Base-by-base conservation (phyloP, 2,888 invertebrate genomes). In the Metopia argyrocephala region DNA sequence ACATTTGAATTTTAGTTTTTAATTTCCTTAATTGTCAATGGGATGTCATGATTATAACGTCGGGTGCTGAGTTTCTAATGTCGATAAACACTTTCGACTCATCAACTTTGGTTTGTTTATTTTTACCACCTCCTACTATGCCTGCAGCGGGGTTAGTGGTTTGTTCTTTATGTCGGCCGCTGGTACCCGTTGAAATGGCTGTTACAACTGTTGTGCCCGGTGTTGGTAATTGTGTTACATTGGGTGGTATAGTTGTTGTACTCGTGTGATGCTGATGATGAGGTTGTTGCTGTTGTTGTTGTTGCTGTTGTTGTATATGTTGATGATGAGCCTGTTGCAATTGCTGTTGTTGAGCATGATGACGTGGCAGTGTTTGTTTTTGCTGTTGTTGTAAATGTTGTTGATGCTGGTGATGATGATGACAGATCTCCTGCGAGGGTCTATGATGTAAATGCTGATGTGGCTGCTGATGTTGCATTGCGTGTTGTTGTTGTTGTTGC, bases 11-110 rank as follows among this genome's bases (percentile, higher is more conserved):
- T 78, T 78, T 71, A 38, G 61, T 21, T 61, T 62, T 69, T 73
- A 79, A 84, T 83, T 86, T 89, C 87, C 87, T 89, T 90, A 90
- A 90, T 87, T 93, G 94, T 94, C 94, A 94, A 93, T 94, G 94
- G 82, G 94, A 91, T 86, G 91, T 91, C 91, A 91, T 94, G 86
- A 96, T 96, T 88, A 97, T 96, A 86, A 97, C 96, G 90, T 97
- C 97, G 62, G 96, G 96, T 1, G 96, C 96, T 74, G 96, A 96
- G 87, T 96, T 95, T 76, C 96, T 96, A 74, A 96, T 96, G 88
- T 96, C 94, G 91, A 96, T 95, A 91, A 94, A 95, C 57, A 95
- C 95, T 64, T 94, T 91, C 81, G 89, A 89, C 85, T 90, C 89
- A 84, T 91, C 89, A 79, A 83, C 78, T 84, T 88, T 89, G 21